Percentiles rank a stretch among this genome's conserved stretches.
These are phyloP conservation scores for Spialia ferax DNA, from an alignment of 2,888 invertebrate species.

Conservation along the genomic window DNA sequence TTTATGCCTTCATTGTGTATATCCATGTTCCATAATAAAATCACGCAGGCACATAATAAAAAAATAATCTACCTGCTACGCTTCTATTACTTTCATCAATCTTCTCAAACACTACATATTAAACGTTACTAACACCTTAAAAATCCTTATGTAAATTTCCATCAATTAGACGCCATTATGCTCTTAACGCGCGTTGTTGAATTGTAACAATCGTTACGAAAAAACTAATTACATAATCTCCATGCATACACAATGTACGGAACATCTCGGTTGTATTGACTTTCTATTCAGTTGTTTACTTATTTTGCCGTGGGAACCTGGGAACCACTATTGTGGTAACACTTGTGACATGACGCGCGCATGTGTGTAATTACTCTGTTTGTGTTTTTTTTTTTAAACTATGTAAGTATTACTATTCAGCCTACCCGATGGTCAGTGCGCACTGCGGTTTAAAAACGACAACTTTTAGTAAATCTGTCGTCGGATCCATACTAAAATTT, in stretches of 20 bases:
- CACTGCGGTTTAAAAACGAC: not conserved
- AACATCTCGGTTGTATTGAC: conserved; percentile 5
- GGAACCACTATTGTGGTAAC: conserved; percentile 1
- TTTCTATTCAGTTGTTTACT: conserved; percentile 5
- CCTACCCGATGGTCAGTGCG: not conserved
- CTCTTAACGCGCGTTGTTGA: not conserved
- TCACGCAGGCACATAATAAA: no score
- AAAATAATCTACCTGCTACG: no score
- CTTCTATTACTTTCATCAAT: no score
- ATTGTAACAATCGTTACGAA: conserved; percentile 9
- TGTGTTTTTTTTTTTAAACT: not conserved
- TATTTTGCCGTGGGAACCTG: conserved; percentile 7
- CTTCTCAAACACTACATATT: no score
- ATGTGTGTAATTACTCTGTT: not conserved
- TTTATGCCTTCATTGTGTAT: no score
- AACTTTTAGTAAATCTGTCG: not conserved
- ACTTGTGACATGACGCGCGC: conserved; percentile 7
- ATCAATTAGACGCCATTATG: not conserved
- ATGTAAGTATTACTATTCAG: no score
- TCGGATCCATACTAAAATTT: not conserved
- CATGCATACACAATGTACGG: conserved; percentile 10
- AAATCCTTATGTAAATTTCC: not conserved
- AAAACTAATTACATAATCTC: conserved; percentile 3
- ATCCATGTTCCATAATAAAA: no score
- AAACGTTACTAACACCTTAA: no score